A percentile compares a stretch with the other conserved stretches of the same genome.
phyloP scores from a whole-genome alignment of 2,888 invertebrate species.

The Neocrepidodera transversa region DNA sequence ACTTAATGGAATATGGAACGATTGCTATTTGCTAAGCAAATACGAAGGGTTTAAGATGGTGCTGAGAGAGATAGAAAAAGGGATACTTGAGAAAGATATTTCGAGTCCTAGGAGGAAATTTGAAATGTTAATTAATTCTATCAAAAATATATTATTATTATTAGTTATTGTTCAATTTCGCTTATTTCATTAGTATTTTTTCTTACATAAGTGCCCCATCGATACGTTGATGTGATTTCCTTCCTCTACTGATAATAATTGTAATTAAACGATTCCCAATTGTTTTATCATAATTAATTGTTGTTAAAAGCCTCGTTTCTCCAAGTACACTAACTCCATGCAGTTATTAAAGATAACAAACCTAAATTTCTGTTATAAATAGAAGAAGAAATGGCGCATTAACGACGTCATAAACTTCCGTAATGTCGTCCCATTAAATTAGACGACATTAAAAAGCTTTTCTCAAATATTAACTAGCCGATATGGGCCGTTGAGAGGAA shows the following conservation, averaged over 20 bases:
- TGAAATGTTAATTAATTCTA: too few species aligned
- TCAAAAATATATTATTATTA: too few species aligned
- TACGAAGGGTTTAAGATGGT: conserved; percentile 1
- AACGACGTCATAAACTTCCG: conserved; percentile 24
- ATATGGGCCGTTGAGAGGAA: conserved; percentile 30
- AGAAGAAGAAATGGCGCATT: conserved; percentile 6
- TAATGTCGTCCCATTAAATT: conserved; percentile 19
- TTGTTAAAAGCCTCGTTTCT: too few species aligned
- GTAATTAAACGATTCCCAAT: too few species aligned
- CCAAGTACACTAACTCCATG: background rate
- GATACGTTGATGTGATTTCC: too few species aligned
- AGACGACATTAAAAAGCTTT: conserved; percentile 30
- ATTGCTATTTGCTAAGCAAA: conserved; percentile 18
- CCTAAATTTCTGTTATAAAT: conserved; percentile 10
- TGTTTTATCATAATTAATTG: too few species aligned
- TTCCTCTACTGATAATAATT: too few species aligned
- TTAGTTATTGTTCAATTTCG: too few species aligned
- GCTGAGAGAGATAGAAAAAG: background rate
- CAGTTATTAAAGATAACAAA: conserved; percentile 1
- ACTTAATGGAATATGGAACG: conserved; percentile 40
- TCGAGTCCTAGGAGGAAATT: too few species aligned
- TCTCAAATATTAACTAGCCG: conserved; percentile 32
- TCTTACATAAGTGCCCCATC: too few species aligned
- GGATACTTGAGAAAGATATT: too few species aligned
- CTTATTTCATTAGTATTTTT: too few species aligned